Conservation (phyloP, 2,888 invertebrate genomes). For the Stenolophus ochropezus region DNA sequence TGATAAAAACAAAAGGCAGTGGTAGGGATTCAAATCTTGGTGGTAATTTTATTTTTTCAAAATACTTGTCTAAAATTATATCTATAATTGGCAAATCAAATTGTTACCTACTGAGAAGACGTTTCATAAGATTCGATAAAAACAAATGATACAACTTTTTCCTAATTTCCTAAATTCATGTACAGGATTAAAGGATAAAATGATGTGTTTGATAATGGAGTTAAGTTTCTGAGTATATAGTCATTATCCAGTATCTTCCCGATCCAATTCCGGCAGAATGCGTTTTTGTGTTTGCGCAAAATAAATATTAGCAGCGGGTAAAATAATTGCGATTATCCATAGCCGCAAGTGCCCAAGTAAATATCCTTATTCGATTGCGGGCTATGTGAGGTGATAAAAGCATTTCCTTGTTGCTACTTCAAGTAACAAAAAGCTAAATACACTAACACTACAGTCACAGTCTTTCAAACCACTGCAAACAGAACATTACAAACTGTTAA, state of each 20-base stretch:
- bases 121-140: no score
- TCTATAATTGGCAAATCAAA: no score
- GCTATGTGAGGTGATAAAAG: slow-evolving; percentile 35
- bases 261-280: neutral
- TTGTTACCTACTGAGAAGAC: no score
- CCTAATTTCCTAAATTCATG: no score
- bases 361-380: slow-evolving; percentile 37
- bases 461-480: slow-evolving; percentile 5
- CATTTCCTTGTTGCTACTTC: slow-evolving; percentile 44
- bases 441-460: slow-evolving; percentile 29
- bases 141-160: no score
- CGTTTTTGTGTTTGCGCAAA: neutral
- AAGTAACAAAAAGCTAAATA: slow-evolving; percentile 39
- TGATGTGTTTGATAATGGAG: no score
- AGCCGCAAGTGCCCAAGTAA: slow-evolving; percentile 1
- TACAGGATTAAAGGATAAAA: no score
- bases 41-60: no score
- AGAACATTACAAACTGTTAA: slow-evolving; percentile 18
- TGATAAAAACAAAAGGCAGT: no score
- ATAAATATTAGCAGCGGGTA: neutral
- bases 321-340: slow-evolving; percentile 5
- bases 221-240: neutral
- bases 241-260: neutral
- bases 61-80: no score
- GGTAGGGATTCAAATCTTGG: no score